Evolutionary conservation across 2,797 vertebrate genomes (phyloP).

Genomic region (Pipistrellus kuhlii): DNA sequence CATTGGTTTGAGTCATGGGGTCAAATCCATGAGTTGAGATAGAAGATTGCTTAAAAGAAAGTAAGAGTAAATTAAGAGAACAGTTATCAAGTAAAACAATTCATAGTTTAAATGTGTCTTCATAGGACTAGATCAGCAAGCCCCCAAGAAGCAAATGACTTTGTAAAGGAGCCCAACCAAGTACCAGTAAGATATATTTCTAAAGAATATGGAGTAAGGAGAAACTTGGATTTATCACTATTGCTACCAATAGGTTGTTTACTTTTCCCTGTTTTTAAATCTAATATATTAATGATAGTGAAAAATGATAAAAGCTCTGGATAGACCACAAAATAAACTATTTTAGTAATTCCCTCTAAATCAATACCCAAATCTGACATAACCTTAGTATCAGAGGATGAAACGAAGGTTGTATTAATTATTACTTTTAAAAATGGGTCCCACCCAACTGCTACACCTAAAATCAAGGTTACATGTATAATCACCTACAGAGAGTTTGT

Average conservation of each 20-base stretch:
- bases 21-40: background rate
- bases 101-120: background rate
- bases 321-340: background rate
- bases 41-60: background rate
- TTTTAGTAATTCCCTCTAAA: conserved; percentile 10
- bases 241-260: background rate
- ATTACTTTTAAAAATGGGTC: background rate
- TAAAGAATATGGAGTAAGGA: background rate
- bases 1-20: background rate
- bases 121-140: background rate
- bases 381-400: background rate
- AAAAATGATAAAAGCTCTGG: background rate
- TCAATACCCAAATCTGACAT: background rate
- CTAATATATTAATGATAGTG: background rate
- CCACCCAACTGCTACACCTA: background rate
- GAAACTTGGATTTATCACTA: background rate
- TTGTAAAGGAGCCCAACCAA: background rate
- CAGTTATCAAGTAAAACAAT: background rate
- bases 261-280: background rate
- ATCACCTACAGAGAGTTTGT: background rate
- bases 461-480: background rate
- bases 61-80: background rate
- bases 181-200: background rate
- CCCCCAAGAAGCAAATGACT: background rate
- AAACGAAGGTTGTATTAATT: background rate